These are phyloP conservation scores for Nixonia krombeini DNA, from an alignment of 1,140 invertebrate species.

Conservation along the genomic window DNA sequence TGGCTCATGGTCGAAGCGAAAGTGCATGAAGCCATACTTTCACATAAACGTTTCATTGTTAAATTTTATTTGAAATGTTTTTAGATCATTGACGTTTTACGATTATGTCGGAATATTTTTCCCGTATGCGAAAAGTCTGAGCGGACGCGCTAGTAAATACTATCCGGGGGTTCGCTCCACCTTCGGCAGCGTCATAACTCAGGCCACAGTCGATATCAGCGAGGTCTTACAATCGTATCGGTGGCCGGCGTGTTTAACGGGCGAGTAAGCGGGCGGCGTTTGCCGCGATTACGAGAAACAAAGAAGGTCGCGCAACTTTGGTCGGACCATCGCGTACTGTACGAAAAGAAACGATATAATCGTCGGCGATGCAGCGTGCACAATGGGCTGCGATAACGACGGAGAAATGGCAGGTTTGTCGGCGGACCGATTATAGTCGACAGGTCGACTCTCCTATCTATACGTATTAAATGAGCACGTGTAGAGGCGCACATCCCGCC, in stretches of 20 bases:
- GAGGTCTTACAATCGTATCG: background rate
- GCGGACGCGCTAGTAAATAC: too few relatives aligned
- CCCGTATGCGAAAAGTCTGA: too few relatives aligned
- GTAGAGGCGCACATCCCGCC: conserved; percentile 11
- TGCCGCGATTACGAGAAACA: conserved; percentile 1
- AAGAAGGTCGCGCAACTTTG: background rate
- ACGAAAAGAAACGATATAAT: conserved; percentile 10
- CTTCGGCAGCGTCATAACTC: background rate
- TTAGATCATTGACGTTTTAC: too few relatives aligned
- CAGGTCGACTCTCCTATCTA: conserved; percentile 23
- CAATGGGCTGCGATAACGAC: conserved; percentile 56
- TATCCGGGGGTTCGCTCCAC: too few relatives aligned
- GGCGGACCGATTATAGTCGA: conserved; percentile 36
- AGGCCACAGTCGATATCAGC: background rate
- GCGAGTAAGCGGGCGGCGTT: background rate
- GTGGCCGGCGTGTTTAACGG: background rate
- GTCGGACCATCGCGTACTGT: background rate
- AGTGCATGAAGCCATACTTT: too few relatives aligned
- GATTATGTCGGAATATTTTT: too few relatives aligned
- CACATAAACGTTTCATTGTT: too few relatives aligned
- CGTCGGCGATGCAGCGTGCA: conserved; percentile 17
- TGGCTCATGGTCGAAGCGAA: too few relatives aligned
- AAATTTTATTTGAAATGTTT: too few relatives aligned
- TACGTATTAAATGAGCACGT: conserved; percentile 34
- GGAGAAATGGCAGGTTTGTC: conserved; percentile 51